phyloP scores from a whole-genome alignment of 2,113 vertebrate species.

The Salvelinus alpinus region DNA sequence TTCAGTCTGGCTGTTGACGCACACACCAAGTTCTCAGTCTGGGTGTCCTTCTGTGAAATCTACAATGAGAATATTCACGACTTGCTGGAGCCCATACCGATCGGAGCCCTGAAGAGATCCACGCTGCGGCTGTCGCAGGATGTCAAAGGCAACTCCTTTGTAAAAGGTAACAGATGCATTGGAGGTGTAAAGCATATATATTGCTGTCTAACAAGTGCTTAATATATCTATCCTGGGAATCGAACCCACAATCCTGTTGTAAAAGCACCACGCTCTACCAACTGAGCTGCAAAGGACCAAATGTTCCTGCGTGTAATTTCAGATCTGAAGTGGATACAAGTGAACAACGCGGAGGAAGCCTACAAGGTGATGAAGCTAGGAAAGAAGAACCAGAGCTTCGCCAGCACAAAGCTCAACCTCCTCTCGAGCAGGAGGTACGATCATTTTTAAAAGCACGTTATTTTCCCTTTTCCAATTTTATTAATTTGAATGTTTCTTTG shows the following conservation, averaged over 20 bases:
- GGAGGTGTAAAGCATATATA: too few species aligned
- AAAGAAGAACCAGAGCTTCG: slow-evolving; percentile 88
- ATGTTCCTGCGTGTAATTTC: neutral
- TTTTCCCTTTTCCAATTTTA: neutral
- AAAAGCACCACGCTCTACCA: too few species aligned
- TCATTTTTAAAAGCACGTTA: neutral
- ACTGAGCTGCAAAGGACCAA: too few species aligned
- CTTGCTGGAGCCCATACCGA: slow-evolving; percentile 77
- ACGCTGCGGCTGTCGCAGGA: slow-evolving; percentile 88
- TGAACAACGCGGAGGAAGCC: slow-evolving; percentile 86
- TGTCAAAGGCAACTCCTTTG: slow-evolving; percentile 86
- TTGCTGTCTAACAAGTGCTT: too few species aligned
- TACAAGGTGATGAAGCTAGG: slow-evolving; percentile 87
- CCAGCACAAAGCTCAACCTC: slow-evolving; percentile 87
- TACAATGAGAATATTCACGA: slow-evolving; percentile 96
- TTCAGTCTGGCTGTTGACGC: slow-evolving; percentile 51
- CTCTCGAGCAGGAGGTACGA: slow-evolving; percentile 90
- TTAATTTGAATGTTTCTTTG: neutral
- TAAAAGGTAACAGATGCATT: slow-evolving; percentile 80
- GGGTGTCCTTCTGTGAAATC: slow-evolving; percentile 97
- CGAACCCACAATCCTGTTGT: too few species aligned
- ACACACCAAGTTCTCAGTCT: slow-evolving; percentile 83
- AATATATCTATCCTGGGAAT: too few species aligned
- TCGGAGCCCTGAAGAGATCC: slow-evolving; percentile 72
- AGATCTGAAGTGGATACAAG: slow-evolving; percentile 94